A percentile compares a stretch with the other conserved stretches of the same genome.
These are phyloP conservation scores for Oscheius sp. DNA, from an alignment of 2,888 invertebrate species.

Conservation along the genomic window DNA sequence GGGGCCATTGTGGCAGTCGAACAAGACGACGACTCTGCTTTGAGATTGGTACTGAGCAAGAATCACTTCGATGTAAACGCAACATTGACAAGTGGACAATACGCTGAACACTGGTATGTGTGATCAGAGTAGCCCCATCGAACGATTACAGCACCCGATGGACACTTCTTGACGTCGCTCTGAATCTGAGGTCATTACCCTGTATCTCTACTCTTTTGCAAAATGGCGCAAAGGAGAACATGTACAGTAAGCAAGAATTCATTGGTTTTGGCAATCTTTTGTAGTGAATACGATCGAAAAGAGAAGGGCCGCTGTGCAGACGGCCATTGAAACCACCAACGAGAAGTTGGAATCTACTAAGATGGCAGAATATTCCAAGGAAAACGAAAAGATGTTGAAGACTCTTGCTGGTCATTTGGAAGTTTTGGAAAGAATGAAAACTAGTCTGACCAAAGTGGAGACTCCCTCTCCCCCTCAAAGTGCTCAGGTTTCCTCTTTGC, in stretches of 20 bases:
- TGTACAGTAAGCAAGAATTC: constrained; percentile 71
- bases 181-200: constrained; percentile 87
- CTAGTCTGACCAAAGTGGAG: constrained; percentile 27
- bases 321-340: constrained; percentile 41
- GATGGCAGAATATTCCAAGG: constrained; percentile 61
- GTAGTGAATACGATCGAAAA: constrained; percentile 53
- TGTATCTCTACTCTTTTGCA: constrained; percentile 90
- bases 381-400: constrained; percentile 77
- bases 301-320: constrained; percentile 48
- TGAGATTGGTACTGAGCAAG: constrained; percentile 88
- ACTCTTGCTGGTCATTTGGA: constrained; percentile 88
- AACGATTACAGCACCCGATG: constrained; percentile 74
- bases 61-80: constrained; percentile 93
- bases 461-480: constrained; percentile 40
- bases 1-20: constrained; percentile 88
- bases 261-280: constrained; percentile 7
- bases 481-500: constrained; percentile 38
- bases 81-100: constrained; percentile 24
- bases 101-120: constrained; percentile 76
- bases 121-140: background rate
- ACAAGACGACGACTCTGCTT: constrained; percentile 92
- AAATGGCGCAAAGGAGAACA: constrained; percentile 76
- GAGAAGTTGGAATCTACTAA: constrained; percentile 9
- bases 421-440: constrained; percentile 82
- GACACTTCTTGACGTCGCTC: constrained; percentile 91